Base-by-base conservation (phyloP, 2,888 invertebrate species). In the Lasioglossum marginatum region DNA sequence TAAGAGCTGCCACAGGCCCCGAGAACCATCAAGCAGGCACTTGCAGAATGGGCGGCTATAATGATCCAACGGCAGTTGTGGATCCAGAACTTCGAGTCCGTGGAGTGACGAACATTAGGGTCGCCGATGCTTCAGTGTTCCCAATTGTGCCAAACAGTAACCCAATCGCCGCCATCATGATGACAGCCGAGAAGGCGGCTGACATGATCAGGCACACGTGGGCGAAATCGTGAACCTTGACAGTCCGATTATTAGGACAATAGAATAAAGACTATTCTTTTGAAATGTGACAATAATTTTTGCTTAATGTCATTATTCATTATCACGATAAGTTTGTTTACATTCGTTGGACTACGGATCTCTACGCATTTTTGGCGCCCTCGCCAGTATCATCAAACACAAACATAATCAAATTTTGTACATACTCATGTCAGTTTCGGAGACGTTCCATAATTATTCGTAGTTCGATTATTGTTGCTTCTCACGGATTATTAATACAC, bases 121-220 rank as follows among this genome's bases (percentile, higher is more conserved):
- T 97, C 0, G 97, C 96, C 6, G 97, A 97, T 92, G 97, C 97
- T 43, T 97, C 97, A 85, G 95, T 97, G 34, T 97, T 97, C 93
- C 97, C 97, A 1, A 95, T 96, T 77, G 96, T 97, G 12, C 96
- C 97, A 70, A 96, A 96, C 14, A 96, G 97, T 0, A 97, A 97
- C 93, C 97, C 97, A 0, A 96, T 96, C 79, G 97, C 97, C 0
- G 96, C 97, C 5, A 96, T 97, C 0, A 96, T 97, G 66, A 97
- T 97, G 97, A 96, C 97, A 48, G 97, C 97, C 0, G 97, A 97
- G 94, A 97, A 97, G 91, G 97, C 96, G 4, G 96, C 97, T 0
- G 97, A 97, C 92, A 95, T 87, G 83, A 83, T 87, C 52, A 40
- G 27, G 72, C 37, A 83, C 14, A 60, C 80, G 43, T 87, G 87